These are phyloP conservation scores for Cynopterus sphinx DNA, from an alignment of 2,797 vertebrate species.

Conservation along the genomic window DNA sequence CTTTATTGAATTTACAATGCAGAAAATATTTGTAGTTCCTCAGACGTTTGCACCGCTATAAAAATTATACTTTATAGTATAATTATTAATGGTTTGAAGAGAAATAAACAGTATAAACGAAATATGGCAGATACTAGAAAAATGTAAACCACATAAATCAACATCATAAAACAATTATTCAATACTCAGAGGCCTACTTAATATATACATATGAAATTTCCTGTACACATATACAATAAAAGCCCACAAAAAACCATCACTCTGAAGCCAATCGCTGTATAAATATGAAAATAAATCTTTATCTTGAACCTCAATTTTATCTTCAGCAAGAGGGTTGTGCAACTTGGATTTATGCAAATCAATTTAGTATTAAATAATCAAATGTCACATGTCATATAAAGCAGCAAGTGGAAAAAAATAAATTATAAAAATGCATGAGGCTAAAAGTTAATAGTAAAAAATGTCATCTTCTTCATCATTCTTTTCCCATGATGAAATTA, in stretches of 20 bases:
- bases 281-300: slow-evolving; percentile 72
- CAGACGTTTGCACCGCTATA: slow-evolving; percentile 59
- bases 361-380: slow-evolving; percentile 63
- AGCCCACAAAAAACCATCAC: slow-evolving; percentile 18
- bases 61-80: slow-evolving; percentile 71
- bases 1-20: slow-evolving; percentile 80
- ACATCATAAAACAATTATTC: slow-evolving; percentile 67
- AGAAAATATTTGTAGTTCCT: slow-evolving; percentile 63
- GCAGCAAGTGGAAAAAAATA: slow-evolving; percentile 64
- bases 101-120: slow-evolving; percentile 69
- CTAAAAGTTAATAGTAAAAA: slow-evolving; percentile 58
- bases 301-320: slow-evolving; percentile 70
- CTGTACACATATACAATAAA: slow-evolving; percentile 60
- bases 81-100: slow-evolving; percentile 73
- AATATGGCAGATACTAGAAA: slow-evolving; percentile 55
- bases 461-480: slow-evolving; percentile 42
- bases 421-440: slow-evolving; percentile 51
- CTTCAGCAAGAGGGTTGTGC: slow-evolving; percentile 38
- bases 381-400: slow-evolving; percentile 54
- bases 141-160: slow-evolving; percentile 75
- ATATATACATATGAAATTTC: slow-evolving; percentile 64
- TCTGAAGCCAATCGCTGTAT: slow-evolving; percentile 43
- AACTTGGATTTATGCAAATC: slow-evolving; percentile 63
- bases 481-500: slow-evolving; percentile 60
- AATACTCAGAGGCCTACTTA: slow-evolving; percentile 65